Percentiles rank a stretch among this genome's conserved stretches.
Conservation (phyloP, 2,888 invertebrate species). For the Cerceris rybyensis region DNA sequence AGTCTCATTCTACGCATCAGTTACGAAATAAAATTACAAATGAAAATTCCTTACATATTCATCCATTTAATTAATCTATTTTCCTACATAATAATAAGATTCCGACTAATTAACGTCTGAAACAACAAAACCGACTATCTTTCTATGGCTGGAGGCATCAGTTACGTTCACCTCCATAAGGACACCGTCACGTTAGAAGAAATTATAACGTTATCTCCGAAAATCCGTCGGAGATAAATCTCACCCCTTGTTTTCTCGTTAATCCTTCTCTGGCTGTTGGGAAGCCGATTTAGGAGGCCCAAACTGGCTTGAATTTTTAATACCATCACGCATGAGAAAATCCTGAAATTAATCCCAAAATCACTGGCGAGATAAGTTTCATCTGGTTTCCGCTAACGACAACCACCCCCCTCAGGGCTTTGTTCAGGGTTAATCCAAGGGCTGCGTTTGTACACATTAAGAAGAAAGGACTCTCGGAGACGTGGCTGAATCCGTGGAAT, state of each 20-base stretch:
- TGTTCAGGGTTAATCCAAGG: neutral
- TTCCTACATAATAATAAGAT: too few species aligned
- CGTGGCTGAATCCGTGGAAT: neutral
- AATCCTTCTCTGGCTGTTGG: neutral
- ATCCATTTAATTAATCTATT: too few species aligned
- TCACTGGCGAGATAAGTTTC: neutral
- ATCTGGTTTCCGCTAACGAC: neutral
- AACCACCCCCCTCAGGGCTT: neutral
- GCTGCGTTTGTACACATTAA: neutral
- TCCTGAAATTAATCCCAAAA: neutral
- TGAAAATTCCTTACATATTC: too few species aligned
- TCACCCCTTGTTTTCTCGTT: neutral
- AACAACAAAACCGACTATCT: too few species aligned
- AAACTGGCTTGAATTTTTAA: conserved; percentile 1
- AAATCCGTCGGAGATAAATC: neutral
- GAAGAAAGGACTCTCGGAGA: neutral
- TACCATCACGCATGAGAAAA: conserved; percentile 1
- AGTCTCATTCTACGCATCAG: too few species aligned
- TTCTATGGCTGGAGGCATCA: too few species aligned
- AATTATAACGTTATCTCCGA: neutral
- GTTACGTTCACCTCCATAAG: too few species aligned
- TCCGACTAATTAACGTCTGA: too few species aligned
- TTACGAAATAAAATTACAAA: too few species aligned
- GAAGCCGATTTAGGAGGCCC: neutral
- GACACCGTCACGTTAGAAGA: neutral